phyloP scores from a whole-genome alignment of 64 coral and sea anemone species.

The Astreopora myriophthalma region DNA sequence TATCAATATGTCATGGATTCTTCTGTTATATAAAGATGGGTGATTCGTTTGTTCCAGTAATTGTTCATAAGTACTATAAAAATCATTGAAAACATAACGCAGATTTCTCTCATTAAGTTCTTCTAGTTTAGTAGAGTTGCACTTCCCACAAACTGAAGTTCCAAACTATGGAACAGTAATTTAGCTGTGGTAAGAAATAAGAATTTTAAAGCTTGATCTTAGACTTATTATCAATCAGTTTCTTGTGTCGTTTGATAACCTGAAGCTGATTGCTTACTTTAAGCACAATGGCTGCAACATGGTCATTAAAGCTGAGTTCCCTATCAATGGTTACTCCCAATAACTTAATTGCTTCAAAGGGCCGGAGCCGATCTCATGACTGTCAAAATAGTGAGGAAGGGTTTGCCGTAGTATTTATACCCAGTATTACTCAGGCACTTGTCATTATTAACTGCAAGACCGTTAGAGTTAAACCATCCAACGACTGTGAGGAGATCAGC shows the following conservation, averaged over 20 bases:
- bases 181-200: constrained; percentile 22
- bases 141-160: background rate
- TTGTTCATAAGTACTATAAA: background rate
- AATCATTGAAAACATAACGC: background rate
- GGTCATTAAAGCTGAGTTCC: constrained; percentile 3
- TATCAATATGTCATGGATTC: background rate
- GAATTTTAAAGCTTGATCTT: constrained; percentile 24
- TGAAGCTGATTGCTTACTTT: constrained; percentile 10
- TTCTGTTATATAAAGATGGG: background rate
- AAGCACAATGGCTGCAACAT: background rate
- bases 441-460: constrained; percentile 22
- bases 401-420: background rate
- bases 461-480: constrained; percentile 10
- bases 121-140: too few species aligned
- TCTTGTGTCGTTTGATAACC: constrained; percentile 12
- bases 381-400: background rate
- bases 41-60: background rate
- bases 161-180: constrained; percentile 1
- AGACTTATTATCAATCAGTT: background rate
- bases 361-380: background rate
- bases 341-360: constrained; percentile 24
- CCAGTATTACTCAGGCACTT: background rate
- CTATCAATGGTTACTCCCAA: background rate
- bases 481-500: constrained; percentile 30
- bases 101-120: background rate